These are phyloP conservation scores for Bungarus multicinctus DNA, from an alignment of 2,113 vertebrate species.

Conservation along the genomic window DNA sequence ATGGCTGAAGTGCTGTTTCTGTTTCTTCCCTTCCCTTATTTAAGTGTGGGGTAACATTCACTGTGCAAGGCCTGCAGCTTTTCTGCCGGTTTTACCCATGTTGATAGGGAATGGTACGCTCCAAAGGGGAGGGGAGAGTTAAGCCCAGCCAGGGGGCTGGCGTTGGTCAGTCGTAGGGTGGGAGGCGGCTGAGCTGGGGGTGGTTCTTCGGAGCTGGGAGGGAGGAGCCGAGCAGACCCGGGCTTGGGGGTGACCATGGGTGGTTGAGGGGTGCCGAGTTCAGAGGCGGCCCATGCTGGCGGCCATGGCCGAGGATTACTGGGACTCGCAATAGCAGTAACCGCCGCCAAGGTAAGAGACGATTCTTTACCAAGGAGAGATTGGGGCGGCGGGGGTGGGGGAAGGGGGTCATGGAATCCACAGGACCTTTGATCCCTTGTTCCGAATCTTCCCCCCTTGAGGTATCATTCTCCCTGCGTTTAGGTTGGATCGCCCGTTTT, in stretches of 20 bases:
- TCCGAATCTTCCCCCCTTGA: not conserved
- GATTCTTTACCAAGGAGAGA: not conserved
- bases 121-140: conserved; percentile 4
- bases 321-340: conserved; percentile 16
- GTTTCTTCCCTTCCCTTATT: rapidly evolving
- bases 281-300: conserved; percentile 20
- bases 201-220: conserved; percentile 8
- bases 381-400: not conserved
- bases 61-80: not conserved
- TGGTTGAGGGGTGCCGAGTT: conserved; percentile 30
- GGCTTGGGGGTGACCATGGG: conserved; percentile 17
- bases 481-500: not conserved
- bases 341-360: conserved; percentile 14
- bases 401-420: not conserved
- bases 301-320: conserved; percentile 40
- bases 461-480: not conserved
- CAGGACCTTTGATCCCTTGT: not conserved
- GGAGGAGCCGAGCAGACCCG: not conserved
- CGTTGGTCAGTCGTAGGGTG: conserved; percentile 31
- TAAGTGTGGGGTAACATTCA: not conserved
- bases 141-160: conserved; percentile 13
- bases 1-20: not conserved
- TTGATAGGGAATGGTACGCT: not conserved
- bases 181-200: conserved; percentile 16
- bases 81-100: not conserved